Percentiles rank a stretch among this genome's conserved stretches.
phyloP scores from a whole-genome alignment of 2,888 invertebrate genomes.

The Zhuqinia jingwanae region DNA sequence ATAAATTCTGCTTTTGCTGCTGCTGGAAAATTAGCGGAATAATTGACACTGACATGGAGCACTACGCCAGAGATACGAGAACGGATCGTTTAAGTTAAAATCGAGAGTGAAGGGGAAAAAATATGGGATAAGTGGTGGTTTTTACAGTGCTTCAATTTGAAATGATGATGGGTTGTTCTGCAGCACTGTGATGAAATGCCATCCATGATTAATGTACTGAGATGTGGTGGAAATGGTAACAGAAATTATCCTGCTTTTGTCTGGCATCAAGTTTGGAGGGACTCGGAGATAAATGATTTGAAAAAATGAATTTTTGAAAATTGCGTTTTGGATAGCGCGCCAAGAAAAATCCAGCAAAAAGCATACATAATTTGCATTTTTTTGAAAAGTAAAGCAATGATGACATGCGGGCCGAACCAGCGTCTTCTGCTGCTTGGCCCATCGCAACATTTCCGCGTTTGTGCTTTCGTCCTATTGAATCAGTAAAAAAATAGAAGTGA shows the following conservation, averaged over 20 bases:
- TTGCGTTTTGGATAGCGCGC: slow-evolving; percentile 54
- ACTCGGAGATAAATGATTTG: slow-evolving; percentile 62
- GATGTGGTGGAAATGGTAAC: slow-evolving; percentile 22
- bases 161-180: slow-evolving; percentile 12
- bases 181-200: slow-evolving; percentile 52
- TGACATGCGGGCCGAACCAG: slow-evolving; percentile 55
- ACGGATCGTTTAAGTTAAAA: too few relatives aligned
- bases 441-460: slow-evolving; percentile 55
- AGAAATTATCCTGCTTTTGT: slow-evolving; percentile 54
- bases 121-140: too few relatives aligned
- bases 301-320: slow-evolving; percentile 65
- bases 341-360: too few relatives aligned
- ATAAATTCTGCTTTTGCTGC: background rate
- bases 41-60: slow-evolving; percentile 44
- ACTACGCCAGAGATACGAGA: too few relatives aligned
- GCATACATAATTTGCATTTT: too few relatives aligned
- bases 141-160: slow-evolving; percentile 30
- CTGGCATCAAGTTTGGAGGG: slow-evolving; percentile 61
- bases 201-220: slow-evolving; percentile 14
- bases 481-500: slow-evolving; percentile 48
- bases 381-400: background rate
- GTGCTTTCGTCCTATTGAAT: slow-evolving; percentile 52
- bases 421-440: slow-evolving; percentile 34
- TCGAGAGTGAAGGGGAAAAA: too few relatives aligned
- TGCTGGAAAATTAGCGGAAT: slow-evolving; percentile 1